These are phyloP conservation scores for Terebella lapidaria DNA, from an alignment of 2,888 invertebrate genomes.

Conservation along the genomic window DNA sequence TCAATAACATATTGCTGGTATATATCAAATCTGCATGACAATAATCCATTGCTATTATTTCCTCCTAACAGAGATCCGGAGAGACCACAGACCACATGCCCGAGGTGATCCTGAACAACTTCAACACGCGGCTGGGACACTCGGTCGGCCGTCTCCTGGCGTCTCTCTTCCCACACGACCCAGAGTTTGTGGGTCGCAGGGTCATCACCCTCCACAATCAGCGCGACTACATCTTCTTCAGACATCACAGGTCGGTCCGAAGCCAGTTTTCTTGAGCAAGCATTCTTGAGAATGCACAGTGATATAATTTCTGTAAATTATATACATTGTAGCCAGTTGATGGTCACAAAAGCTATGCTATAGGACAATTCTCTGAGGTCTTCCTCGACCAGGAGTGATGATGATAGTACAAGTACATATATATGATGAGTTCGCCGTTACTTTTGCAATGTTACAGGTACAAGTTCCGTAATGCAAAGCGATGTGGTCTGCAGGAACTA, in stretches of 20 bases:
- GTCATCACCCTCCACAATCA: constrained; percentile 98
- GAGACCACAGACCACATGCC: constrained; percentile 84
- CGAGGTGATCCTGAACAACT: constrained; percentile 93
- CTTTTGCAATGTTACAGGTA: constrained; percentile 54
- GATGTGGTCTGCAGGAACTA: constrained; percentile 78
- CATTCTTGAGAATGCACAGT: too few species aligned
- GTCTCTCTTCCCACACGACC: constrained; percentile 89
- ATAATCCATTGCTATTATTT: too few species aligned
- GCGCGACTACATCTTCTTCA: constrained; percentile 95
- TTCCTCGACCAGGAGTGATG: too few species aligned
- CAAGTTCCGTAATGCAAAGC: constrained; percentile 57
- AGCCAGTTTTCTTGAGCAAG: not conserved
- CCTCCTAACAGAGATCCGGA: constrained; percentile 49
- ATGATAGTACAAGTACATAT: too few species aligned
- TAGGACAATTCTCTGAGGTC: too few species aligned
- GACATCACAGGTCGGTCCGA: constrained; percentile 78
- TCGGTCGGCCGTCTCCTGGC: constrained; percentile 85
- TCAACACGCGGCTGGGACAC: constrained; percentile 87
- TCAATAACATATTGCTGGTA: too few species aligned
- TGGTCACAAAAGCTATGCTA: too few species aligned
- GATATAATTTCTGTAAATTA: too few species aligned
- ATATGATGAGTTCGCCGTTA: too few species aligned
- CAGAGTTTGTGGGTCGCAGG: constrained; percentile 87
- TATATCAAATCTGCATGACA: too few species aligned
- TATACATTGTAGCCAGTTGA: too few species aligned